Evolutionary conservation across 2,797 vertebrate species (phyloP).

Genomic region (Antennarius maculatus): DNA sequence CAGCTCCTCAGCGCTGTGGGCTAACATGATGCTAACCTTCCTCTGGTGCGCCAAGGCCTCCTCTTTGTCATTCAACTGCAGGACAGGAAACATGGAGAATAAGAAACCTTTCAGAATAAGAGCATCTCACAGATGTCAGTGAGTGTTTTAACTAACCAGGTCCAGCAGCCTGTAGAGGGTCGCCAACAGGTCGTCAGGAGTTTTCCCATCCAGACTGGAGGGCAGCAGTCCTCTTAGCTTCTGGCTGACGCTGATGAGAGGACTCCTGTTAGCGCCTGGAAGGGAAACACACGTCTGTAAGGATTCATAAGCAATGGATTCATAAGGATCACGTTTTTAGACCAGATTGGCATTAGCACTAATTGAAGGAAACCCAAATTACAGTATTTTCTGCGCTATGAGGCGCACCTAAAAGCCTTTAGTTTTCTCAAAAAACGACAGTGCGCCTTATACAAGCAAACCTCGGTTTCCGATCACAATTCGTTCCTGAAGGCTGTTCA

Average conservation of each 20-base stretch:
- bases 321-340: too few relatives aligned
- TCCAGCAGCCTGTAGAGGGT: constrained; percentile 84
- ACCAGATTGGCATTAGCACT: too few relatives aligned
- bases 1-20: constrained; percentile 82
- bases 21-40: constrained; percentile 94
- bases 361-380: too few relatives aligned
- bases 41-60: constrained; percentile 93
- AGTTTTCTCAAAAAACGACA: too few relatives aligned
- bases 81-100: constrained; percentile 18
- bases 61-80: constrained; percentile 92
- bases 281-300: neutral
- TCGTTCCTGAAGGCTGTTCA: too few relatives aligned
- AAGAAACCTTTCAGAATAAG: neutral
- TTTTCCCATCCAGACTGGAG: constrained; percentile 72
- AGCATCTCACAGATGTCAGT: too few relatives aligned
- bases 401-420: too few relatives aligned
- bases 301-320: too few relatives aligned
- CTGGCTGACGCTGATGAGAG: constrained; percentile 73
- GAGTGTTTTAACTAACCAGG: constrained; percentile 75
- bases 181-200: constrained; percentile 77
- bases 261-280: constrained; percentile 53
- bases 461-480: too few relatives aligned
- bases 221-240: constrained; percentile 80
- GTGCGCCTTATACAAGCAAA: too few relatives aligned
- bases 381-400: too few relatives aligned